Percentiles rank a stretch among this genome's conserved stretches.
Evolutionary conservation across 2,797 vertebrate species (phyloP).

Genomic region (Lindbergichthys nudifrons): DNA sequence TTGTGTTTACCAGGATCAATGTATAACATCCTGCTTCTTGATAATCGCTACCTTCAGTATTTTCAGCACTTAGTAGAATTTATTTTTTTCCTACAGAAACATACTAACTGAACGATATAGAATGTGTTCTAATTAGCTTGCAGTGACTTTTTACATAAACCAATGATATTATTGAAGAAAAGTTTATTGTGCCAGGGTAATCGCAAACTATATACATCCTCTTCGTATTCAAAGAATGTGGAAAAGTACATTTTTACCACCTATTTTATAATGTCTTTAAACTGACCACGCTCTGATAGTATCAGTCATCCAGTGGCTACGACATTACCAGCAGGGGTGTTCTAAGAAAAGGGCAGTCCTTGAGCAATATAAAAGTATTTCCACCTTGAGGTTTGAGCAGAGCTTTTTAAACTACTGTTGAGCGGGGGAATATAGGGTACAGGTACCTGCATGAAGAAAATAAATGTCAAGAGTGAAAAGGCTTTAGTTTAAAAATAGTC

Average conservation of each 20-base stretch:
- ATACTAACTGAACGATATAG: too few species aligned
- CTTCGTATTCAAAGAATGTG: slow-evolving; percentile 24
- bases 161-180: slow-evolving; percentile 9
- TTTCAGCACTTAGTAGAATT: neutral
- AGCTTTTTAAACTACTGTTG: slow-evolving; percentile 31
- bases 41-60: neutral
- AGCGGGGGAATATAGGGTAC: slow-evolving; percentile 26
- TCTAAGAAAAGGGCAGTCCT: slow-evolving; percentile 24
- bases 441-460: slow-evolving; percentile 39
- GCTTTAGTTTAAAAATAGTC: slow-evolving; percentile 63
- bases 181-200: slow-evolving; percentile 1
- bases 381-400: slow-evolving; percentile 30
- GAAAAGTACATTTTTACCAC: slow-evolving; percentile 12
- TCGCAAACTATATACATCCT: slow-evolving; percentile 1
- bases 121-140: neutral
- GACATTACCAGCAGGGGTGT: slow-evolving; percentile 21
- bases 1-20: slow-evolving; percentile 24
- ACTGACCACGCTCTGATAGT: neutral
- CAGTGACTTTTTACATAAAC: neutral
- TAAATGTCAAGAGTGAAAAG: slow-evolving; percentile 64
- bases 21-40: slow-evolving; percentile 1
- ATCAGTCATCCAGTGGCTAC: slow-evolving; percentile 11
- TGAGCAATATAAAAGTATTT: slow-evolving; percentile 20
- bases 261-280: neutral
- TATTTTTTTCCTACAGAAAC: neutral